phyloP scores from a whole-genome alignment of 2,113 vertebrate species.

The Anser brachyrhynchus region DNA sequence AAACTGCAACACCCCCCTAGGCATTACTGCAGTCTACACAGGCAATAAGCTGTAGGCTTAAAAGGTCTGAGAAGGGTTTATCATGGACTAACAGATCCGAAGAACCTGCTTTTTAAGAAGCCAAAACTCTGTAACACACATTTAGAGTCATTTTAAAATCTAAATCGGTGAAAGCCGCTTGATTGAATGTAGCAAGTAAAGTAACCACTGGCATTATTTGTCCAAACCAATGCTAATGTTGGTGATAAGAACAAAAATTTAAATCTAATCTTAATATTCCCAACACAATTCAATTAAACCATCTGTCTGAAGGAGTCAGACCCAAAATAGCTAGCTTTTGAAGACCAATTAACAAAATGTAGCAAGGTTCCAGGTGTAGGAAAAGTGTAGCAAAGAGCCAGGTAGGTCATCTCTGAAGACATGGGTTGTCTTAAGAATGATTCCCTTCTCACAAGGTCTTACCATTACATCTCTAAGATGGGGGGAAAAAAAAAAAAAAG shows the following conservation, averaged over 20 bases:
- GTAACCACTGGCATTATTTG: background rate
- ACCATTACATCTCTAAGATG: background rate
- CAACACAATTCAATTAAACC: background rate
- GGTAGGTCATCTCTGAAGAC: background rate
- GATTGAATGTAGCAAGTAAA: background rate
- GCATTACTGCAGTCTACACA: background rate
- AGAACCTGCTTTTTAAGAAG: slow-evolving; percentile 41
- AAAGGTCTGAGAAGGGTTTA: slow-evolving; percentile 65
- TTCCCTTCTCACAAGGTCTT: background rate
- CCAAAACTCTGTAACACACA: background rate
- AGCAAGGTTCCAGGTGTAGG: background rate
- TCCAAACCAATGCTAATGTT: fast-evolving
- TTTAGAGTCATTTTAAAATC: background rate
- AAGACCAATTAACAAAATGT: background rate
- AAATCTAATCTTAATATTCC: background rate
- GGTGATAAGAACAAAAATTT: background rate
- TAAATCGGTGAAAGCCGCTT: background rate
- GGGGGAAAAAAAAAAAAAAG: background rate
- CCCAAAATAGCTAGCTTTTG: background rate
- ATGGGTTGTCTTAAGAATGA: background rate
- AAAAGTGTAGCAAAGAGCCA: background rate
- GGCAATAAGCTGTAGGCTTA: slow-evolving; percentile 56
- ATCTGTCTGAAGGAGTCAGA: background rate
- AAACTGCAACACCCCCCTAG: background rate
- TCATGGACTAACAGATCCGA: background rate